These are phyloP conservation scores for Piscicola geometra DNA, from an alignment of 2,888 invertebrate genomes.

Conservation along the genomic window DNA sequence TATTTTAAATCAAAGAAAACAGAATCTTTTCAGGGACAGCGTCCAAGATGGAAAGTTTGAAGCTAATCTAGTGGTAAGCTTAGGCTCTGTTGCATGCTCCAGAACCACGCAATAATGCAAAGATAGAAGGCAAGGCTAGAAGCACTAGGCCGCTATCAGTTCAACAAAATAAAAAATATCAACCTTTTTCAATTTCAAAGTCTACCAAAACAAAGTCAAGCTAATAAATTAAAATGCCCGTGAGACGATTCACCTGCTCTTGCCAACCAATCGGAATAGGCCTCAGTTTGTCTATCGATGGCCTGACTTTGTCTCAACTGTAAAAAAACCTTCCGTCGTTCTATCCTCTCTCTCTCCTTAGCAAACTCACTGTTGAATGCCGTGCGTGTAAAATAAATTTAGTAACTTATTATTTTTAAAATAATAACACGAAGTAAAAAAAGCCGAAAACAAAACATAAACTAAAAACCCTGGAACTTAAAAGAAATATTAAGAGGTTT, in stretches of 20 bases:
- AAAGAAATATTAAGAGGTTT: neutral
- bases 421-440: neutral
- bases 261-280: constrained; percentile 99
- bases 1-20: too few species aligned
- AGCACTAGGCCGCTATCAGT: too few species aligned
- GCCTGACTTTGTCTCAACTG: constrained; percentile 96
- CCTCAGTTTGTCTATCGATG: constrained; percentile 94
- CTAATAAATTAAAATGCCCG: neutral
- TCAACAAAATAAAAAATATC: too few species aligned
- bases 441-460: constrained; percentile 9
- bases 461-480: neutral
- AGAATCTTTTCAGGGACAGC: too few species aligned
- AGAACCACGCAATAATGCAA: too few species aligned
- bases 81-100: too few species aligned
- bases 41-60: too few species aligned
- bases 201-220: neutral
- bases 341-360: constrained; percentile 99
- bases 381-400: too few species aligned
- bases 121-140: too few species aligned
- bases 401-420: too few species aligned
- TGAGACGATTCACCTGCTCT: constrained; percentile 75
- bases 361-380: constrained; percentile 84
- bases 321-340: constrained; percentile 98
- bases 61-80: too few species aligned
- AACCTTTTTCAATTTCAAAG: too few species aligned